Percentiles rank a stretch among this genome's conserved stretches.
Evolutionary conservation across 2,888 invertebrate species (phyloP).

Genomic region (Agelastica alni): DNA sequence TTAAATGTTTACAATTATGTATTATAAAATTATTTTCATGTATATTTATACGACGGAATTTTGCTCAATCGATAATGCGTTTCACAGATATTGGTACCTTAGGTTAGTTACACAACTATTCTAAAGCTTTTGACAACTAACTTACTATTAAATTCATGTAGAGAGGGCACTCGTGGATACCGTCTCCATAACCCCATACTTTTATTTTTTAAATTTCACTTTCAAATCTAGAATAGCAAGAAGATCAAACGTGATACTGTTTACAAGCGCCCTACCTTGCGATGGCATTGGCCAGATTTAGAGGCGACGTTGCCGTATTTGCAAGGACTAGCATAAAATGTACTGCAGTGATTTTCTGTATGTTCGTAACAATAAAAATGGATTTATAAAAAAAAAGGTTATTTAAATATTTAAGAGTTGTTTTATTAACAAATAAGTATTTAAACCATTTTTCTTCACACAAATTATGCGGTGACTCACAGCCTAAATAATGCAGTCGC

Average conservation of each 20-base stretch:
- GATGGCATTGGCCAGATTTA: neutral
- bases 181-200: constrained; percentile 45
- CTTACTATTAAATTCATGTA: constrained; percentile 45
- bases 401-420: no score
- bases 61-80: constrained; percentile 25
- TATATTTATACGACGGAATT: no score
- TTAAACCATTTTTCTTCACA: no score
- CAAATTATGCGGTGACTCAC: no score
- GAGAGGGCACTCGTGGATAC: constrained; percentile 45
- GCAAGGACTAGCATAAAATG: no score
- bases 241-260: neutral
- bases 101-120: constrained; percentile 29
- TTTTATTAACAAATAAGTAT: no score
- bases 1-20: no score
- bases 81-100: constrained; percentile 8
- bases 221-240: neutral
- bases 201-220: constrained; percentile 1
- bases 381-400: neutral
- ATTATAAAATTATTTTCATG: no score
- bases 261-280: neutral
- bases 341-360: no score
- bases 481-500: no score
- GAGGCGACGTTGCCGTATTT: neutral
- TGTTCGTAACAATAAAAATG: neutral
- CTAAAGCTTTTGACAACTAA: constrained; percentile 17